Conservation (phyloP, 2,797 vertebrate genomes). For the Helicolenus hilgendorfi region DNA sequence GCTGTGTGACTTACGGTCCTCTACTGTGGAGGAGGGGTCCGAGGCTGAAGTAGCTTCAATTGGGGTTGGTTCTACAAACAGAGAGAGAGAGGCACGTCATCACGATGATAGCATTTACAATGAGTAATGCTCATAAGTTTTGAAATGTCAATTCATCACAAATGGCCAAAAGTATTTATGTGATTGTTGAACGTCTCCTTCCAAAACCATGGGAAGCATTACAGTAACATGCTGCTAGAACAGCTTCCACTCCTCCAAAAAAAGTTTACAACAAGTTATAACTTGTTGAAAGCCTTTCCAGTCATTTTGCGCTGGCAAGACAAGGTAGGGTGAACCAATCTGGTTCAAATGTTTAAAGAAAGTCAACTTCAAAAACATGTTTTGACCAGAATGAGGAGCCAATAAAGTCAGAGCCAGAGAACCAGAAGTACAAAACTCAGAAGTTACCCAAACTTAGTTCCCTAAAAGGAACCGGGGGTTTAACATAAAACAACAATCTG, state of each 20-base stretch:
- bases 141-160: background rate
- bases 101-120: background rate
- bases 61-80: background rate
- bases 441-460: background rate
- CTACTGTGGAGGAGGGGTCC: fast-evolving
- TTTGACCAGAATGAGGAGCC: background rate
- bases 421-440: background rate
- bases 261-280: background rate
- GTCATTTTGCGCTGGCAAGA: background rate
- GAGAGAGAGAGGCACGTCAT: background rate
- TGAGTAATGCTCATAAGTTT: background rate
- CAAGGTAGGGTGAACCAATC: background rate
- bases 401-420: background rate
- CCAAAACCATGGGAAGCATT: background rate
- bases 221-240: background rate
- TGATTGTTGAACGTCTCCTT: background rate
- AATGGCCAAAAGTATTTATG: too few relatives aligned
- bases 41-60: fast-evolving
- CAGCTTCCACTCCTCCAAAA: background rate
- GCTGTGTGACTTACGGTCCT: background rate
- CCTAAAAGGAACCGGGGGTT: background rate
- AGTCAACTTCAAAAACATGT: background rate
- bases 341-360: background rate
- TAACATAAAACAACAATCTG: background rate
- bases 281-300: background rate